Evolutionary conservation across 2,797 vertebrate genomes (phyloP).

Genomic region (Chaunax sp.): DNA sequence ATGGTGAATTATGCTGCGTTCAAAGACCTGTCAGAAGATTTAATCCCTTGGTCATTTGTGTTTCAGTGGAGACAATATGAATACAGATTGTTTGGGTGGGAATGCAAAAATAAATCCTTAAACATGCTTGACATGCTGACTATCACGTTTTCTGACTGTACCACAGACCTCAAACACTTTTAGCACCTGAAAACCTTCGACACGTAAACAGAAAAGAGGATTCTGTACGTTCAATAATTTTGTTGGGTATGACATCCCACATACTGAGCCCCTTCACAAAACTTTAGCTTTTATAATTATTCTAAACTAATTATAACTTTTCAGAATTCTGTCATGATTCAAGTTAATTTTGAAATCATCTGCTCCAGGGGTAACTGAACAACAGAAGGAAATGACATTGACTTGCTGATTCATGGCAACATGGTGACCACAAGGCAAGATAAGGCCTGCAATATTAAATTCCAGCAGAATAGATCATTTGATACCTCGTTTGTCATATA

Average conservation of each 20-base stretch:
- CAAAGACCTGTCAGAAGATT: slow-evolving; percentile 44
- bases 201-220: neutral
- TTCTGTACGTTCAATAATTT: neutral
- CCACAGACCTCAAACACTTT: slow-evolving; percentile 26
- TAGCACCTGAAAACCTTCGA: slow-evolving; percentile 35
- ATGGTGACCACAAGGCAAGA: slow-evolving; percentile 11
- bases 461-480: neutral
- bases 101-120: slow-evolving; percentile 49
- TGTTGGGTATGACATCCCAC: too few relatives aligned
- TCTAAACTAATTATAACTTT: too few relatives aligned
- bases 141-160: too few relatives aligned
- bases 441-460: neutral
- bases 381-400: slow-evolving; percentile 18
- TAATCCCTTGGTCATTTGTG: slow-evolving; percentile 32
- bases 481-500: neutral
- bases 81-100: slow-evolving; percentile 29
- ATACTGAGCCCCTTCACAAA: too few relatives aligned
- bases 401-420: slow-evolving; percentile 13
- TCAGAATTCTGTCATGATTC: slow-evolving; percentile 8
- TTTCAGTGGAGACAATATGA: slow-evolving; percentile 21
- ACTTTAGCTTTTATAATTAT: too few relatives aligned
- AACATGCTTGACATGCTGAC: slow-evolving; percentile 53
- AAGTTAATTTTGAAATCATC: slow-evolving; percentile 3
- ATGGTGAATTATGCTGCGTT: slow-evolving; percentile 47
- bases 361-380: slow-evolving; percentile 9